Conservation (phyloP, 2,797 vertebrate species). For the Gambusia yucatana region DNA sequence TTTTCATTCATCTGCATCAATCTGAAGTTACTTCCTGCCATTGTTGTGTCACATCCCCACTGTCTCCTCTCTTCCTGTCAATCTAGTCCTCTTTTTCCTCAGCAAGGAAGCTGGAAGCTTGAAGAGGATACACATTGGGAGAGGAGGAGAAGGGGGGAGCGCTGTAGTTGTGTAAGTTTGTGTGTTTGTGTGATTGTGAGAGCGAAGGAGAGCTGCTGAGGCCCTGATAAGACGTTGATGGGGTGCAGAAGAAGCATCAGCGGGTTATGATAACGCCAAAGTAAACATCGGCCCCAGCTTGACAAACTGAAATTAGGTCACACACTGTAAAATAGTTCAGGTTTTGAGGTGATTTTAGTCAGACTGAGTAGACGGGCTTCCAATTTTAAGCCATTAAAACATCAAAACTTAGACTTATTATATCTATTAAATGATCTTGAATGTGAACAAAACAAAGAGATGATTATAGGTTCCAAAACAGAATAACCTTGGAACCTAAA, state of each 20-base stretch:
- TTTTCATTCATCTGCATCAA: constrained; percentile 71
- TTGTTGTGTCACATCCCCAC: constrained; percentile 80
- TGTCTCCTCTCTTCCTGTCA: constrained; percentile 81
- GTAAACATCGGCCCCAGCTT: constrained; percentile 4
- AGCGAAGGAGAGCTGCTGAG: constrained; percentile 11
- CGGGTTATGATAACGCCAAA: constrained; percentile 31
- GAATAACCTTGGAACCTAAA: neutral
- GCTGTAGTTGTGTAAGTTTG: constrained; percentile 3
- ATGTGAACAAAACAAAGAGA: neutral
- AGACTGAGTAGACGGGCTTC: neutral
- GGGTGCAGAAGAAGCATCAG: constrained; percentile 21
- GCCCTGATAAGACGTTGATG: constrained; percentile 51
- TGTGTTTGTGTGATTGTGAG: neutral
- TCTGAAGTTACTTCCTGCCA: constrained; percentile 81
- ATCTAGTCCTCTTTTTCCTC: constrained; percentile 62
- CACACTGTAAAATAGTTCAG: neutral
- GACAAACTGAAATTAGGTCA: neutral
- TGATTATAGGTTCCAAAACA: no score
- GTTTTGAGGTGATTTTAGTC: neutral
- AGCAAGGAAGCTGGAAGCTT: constrained; percentile 65
- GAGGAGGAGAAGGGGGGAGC: neutral
- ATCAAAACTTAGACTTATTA: neutral
- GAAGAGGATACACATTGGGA: constrained; percentile 62
- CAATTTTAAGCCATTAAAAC: neutral
- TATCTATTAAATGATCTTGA: neutral